Evolutionary conservation across 2,797 vertebrate genomes (phyloP).

Genomic region (Mallotus villosus): DNA sequence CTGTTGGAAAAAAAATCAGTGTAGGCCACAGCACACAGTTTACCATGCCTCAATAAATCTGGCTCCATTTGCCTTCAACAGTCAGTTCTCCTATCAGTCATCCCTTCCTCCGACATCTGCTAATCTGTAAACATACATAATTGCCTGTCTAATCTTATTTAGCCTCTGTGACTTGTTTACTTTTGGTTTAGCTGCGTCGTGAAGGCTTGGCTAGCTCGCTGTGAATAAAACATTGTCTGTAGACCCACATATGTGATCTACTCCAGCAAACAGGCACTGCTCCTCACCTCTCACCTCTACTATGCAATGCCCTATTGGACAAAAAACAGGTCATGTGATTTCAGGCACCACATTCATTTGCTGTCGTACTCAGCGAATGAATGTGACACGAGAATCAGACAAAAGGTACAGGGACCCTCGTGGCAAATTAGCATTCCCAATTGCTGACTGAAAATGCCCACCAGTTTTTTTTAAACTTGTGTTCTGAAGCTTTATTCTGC

Average conservation of each 20-base stretch:
- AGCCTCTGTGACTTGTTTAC: constrained; percentile 65
- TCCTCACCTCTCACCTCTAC: constrained; percentile 31
- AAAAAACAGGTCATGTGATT: constrained; percentile 58
- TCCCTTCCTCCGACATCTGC: constrained; percentile 49
- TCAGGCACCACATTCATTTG: constrained; percentile 49
- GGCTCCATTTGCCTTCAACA: constrained; percentile 13
- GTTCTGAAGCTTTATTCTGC: constrained; percentile 34
- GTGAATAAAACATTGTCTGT: constrained; percentile 71
- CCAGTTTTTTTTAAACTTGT: constrained; percentile 47
- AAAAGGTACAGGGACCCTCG: constrained; percentile 12
- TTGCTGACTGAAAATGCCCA: constrained; percentile 2
- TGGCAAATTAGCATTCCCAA: constrained; percentile 31
- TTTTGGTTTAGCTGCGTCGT: constrained; percentile 56
- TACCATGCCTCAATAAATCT: not conserved
- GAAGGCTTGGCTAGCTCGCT: constrained; percentile 50
- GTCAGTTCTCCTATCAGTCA: constrained; percentile 29
- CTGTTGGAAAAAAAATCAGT: constrained; percentile 31
- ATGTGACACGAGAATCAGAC: constrained; percentile 36
- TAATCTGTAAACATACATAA: constrained; percentile 67
- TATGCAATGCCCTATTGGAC: constrained; percentile 41
- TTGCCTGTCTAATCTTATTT: constrained; percentile 68
- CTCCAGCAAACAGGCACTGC: constrained; percentile 42
- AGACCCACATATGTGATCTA: constrained; percentile 61
- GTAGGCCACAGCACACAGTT: not conserved
- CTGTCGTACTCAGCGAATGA: constrained; percentile 37